A percentile compares a stretch with the other conserved stretches of the same genome.
These are phyloP conservation scores for Arrhopalites spinosus DNA, from an alignment of 2,888 invertebrate species.

Conservation along the genomic window DNA sequence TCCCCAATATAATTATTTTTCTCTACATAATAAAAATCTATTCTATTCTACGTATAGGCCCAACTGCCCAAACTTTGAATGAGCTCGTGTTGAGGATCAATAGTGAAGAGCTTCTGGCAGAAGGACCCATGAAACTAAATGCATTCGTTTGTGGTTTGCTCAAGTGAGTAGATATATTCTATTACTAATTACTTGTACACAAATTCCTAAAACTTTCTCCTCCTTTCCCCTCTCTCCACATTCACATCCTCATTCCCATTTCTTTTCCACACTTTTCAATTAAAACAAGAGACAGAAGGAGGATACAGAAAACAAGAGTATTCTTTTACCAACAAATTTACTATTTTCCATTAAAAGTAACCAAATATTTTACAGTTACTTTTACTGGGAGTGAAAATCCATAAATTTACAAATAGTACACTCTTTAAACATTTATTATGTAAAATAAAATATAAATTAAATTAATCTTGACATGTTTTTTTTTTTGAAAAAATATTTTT, in stretches of 20 bases:
- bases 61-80: slow-evolving; percentile 79
- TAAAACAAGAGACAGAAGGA: too few species aligned
- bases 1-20: too few species aligned
- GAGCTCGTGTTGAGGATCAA: slow-evolving; percentile 82
- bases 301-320: too few species aligned
- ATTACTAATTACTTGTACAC: background rate
- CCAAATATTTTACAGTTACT: too few species aligned
- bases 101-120: slow-evolving; percentile 78
- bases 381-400: too few species aligned
- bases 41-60: slow-evolving; percentile 63
- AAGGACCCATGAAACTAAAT: slow-evolving; percentile 84
- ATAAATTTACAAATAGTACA: too few species aligned
- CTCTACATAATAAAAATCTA: too few species aligned
- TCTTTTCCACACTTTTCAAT: background rate
- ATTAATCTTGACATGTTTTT: background rate
- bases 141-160: slow-evolving; percentile 85
- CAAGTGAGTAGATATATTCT: slow-evolving; percentile 67
- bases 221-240: slow-evolving; percentile 24
- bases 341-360: too few species aligned
- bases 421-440: too few species aligned
- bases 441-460: too few species aligned
- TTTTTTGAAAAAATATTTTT: background rate
- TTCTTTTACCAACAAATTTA: too few species aligned
- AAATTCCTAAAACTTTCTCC: background rate
- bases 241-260: background rate